phyloP scores from a whole-genome alignment of 2,888 invertebrate species.

The Monochamus alternatus region DNA sequence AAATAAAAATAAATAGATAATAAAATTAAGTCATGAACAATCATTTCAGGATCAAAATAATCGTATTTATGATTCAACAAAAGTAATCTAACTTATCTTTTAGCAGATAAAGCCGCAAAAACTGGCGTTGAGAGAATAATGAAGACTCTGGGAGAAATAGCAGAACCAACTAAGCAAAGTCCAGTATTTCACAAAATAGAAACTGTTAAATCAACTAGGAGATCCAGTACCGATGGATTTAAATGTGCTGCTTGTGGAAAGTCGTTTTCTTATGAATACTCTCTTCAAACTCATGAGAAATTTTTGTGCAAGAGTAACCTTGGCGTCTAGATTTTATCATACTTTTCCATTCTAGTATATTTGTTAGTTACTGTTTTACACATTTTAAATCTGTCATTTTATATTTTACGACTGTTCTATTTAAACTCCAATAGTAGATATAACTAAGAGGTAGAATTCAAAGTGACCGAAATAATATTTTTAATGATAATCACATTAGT shows the following conservation, averaged over 20 bases:
- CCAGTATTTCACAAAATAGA: constrained; percentile 9
- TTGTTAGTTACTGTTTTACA: too few species aligned
- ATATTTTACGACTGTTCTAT: too few species aligned
- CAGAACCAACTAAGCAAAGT: neutral
- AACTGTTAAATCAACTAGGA: constrained; percentile 11
- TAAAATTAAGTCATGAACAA: too few species aligned
- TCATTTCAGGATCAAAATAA: too few species aligned
- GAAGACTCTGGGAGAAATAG: neutral
- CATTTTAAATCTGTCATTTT: too few species aligned
- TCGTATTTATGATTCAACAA: too few species aligned
- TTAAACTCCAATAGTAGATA: too few species aligned
- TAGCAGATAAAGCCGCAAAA: constrained; percentile 6
- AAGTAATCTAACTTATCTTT: neutral
- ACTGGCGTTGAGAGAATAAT: neutral
- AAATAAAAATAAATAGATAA: too few species aligned
- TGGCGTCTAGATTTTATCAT: neutral
- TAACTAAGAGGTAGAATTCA: too few species aligned
- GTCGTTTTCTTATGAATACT: constrained; percentile 27
- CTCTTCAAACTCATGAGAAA: constrained; percentile 33
- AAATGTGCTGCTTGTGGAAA: constrained; percentile 31
- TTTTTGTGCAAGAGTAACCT: constrained; percentile 27
- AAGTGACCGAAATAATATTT: too few species aligned
- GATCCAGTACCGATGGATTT: neutral
- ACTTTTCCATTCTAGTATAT: too few species aligned
- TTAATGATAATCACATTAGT: too few species aligned